Percentiles rank a stretch among this genome's conserved stretches.
phyloP scores from a whole-genome alignment of 1,140 invertebrate genomes.

The Scaptomyza hsui region DNA sequence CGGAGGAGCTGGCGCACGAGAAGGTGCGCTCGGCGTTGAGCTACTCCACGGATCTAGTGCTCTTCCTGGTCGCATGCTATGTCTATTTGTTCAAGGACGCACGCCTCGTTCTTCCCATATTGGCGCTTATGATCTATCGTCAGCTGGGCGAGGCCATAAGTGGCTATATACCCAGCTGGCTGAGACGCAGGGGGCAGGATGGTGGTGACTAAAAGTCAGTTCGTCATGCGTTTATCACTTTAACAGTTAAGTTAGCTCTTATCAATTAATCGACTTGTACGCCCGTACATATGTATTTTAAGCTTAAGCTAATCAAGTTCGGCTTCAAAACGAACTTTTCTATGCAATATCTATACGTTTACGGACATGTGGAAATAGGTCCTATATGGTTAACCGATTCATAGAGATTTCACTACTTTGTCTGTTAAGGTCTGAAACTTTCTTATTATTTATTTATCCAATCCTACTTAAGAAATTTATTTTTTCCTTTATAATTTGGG shows the following conservation, averaged over 20 bases:
- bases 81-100: slow-evolving; percentile 92
- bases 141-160: slow-evolving; percentile 87
- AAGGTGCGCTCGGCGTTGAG: slow-evolving; percentile 88
- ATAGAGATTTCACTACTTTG: background rate
- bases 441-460: too few relatives aligned
- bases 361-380: slow-evolving; percentile 9
- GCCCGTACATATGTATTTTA: slow-evolving; percentile 58
- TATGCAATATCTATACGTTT: slow-evolving; percentile 33
- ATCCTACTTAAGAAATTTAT: too few relatives aligned
- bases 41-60: slow-evolving; percentile 88
- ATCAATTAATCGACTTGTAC: slow-evolving; percentile 57
- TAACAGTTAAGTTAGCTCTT: slow-evolving; percentile 73
- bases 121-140: slow-evolving; percentile 90
- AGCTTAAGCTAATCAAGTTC: slow-evolving; percentile 46
- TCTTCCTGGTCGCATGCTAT: slow-evolving; percentile 89
- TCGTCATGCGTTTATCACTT: slow-evolving; percentile 67
- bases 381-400: slow-evolving; percentile 22
- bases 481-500: too few relatives aligned
- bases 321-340: slow-evolving; percentile 13
- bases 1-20: slow-evolving; percentile 86
- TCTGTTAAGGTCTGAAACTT: too few relatives aligned
- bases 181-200: slow-evolving; percentile 68
- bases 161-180: slow-evolving; percentile 84
- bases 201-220: slow-evolving; percentile 36
- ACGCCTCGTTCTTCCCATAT: slow-evolving; percentile 89